Evolutionary conservation across 2,888 invertebrate species (phyloP), one percentile per base, ranked within the genome.

Genomic region (Lingula anatina): DNA sequence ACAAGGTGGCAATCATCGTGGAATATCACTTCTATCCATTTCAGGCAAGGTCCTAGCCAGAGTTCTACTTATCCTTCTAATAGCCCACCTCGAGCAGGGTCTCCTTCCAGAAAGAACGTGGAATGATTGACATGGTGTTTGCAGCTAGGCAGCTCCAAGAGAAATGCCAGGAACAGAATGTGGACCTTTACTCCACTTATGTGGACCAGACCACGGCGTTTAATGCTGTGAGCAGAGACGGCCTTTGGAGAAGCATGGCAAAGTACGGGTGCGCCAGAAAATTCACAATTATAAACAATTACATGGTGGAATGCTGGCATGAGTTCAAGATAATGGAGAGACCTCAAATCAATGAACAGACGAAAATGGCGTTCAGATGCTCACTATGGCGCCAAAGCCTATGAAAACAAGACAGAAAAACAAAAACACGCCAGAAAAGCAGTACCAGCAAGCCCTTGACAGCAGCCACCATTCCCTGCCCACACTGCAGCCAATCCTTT

Each of bases 231-330:
- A 27, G 44, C 36, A 15, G 36, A 9, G 39, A 42, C 2, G 49
- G 46, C 2, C 12, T 45, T 20, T n/a, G n/a, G n/a, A 43, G 18
- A 9, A 15, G 15, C 24, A 12, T 18, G 40, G 15, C 24, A 20
- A 15, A 48, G 3, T 44, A 91, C 92, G 92, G 92, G 92, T 9
- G 87, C 92, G 1, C 90, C 89, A 78, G n/a, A n/a, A n/a, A n/a
- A n/a, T n/a, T n/a, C n/a, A n/a, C n/a, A n/a, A n/a, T n/a, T n/a
- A n/a, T n/a, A n/a, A n/a, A n/a, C n/a, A n/a, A n/a, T n/a, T n/a
- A n/a, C n/a, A n/a, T n/a, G n/a, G n/a, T n/a, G n/a, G n/a, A n/a
- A n/a, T n/a, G n/a, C n/a, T n/a, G n/a, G n/a, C n/a, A n/a, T n/a
- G n/a, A n/a, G n/a, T n/a, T n/a, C n/a, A n/a, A n/a, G n/a, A n/a